Conservation (phyloP, 64 coral and sea anemone species). For the Actinia tenebrosa region DNA sequence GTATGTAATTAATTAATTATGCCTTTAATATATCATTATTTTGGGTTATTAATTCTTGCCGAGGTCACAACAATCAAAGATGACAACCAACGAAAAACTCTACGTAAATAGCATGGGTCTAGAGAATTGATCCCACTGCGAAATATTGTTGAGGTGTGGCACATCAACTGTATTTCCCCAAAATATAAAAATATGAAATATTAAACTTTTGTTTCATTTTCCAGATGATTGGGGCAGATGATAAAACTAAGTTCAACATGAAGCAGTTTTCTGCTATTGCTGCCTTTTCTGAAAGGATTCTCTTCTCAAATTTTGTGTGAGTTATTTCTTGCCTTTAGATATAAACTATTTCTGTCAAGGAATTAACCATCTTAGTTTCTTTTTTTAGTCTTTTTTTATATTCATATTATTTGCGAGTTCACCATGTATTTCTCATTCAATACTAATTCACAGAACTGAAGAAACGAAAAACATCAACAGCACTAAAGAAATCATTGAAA, state of each 20-base stretch:
- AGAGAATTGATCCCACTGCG: too few species aligned
- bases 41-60: too few species aligned
- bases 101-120: too few species aligned
- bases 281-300: constrained; percentile 92
- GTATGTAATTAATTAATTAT: too few species aligned
- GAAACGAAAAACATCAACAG: constrained; percentile 56
- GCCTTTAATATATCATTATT: too few species aligned
- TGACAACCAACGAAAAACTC: too few species aligned
- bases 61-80: too few species aligned
- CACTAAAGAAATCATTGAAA: constrained; percentile 92
- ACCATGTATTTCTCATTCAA: too few species aligned
- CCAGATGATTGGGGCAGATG: constrained; percentile 82
- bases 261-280: constrained; percentile 94
- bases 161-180: too few species aligned
- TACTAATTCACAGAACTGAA: constrained; percentile 37
- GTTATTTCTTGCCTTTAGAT: background rate
- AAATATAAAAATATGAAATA: too few species aligned
- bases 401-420: background rate
- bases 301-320: constrained; percentile 77
- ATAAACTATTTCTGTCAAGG: background rate
- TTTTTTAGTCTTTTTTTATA: background rate
- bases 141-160: too few species aligned
- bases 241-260: constrained; percentile 63
- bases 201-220: background rate
- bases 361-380: background rate